Percentiles rank a stretch among this genome's conserved stretches.
Conservation (phyloP, 2,797 vertebrate genomes). For the Danio choprae region DNA sequence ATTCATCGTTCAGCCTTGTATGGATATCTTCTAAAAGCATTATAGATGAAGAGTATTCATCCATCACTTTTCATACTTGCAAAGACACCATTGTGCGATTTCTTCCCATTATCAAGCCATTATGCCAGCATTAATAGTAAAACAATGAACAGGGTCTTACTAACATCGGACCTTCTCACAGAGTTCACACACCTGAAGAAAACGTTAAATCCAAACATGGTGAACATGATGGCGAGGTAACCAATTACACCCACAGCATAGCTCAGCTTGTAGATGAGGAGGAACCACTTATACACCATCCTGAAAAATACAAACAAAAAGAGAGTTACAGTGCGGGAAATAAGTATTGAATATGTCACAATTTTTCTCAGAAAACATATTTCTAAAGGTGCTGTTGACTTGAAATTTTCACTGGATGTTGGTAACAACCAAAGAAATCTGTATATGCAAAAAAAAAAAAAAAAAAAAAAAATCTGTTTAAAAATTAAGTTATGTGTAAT, state of each 20-base stretch:
- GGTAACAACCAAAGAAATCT: too few species aligned
- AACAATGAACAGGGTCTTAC: background rate
- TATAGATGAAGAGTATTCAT: background rate
- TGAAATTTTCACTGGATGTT: too few species aligned
- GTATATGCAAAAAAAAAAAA: too few species aligned
- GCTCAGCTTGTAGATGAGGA: slow-evolving; percentile 81
- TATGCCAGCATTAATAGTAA: slow-evolving; percentile 1
- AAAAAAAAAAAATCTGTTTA: too few species aligned
- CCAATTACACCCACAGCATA: slow-evolving; percentile 74
- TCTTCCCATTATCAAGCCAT: background rate
- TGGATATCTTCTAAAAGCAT: background rate
- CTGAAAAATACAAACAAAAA: slow-evolving; percentile 61
- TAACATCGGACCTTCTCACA: background rate
- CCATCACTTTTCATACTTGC: background rate
- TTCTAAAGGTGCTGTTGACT: too few species aligned
- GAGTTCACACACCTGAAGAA: slow-evolving; percentile 73
- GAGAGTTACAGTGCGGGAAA: too few species aligned
- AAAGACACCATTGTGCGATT: background rate
- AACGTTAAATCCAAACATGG: slow-evolving; percentile 81
- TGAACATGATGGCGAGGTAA: slow-evolving; percentile 81
- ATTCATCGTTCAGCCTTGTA: background rate
- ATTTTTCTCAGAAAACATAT: too few species aligned
- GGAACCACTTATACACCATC: slow-evolving; percentile 84
- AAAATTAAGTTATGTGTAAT: too few species aligned
- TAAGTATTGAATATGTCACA: too few species aligned